Conservation (phyloP, 2,888 invertebrate genomes). For the Andrena fulva region DNA sequence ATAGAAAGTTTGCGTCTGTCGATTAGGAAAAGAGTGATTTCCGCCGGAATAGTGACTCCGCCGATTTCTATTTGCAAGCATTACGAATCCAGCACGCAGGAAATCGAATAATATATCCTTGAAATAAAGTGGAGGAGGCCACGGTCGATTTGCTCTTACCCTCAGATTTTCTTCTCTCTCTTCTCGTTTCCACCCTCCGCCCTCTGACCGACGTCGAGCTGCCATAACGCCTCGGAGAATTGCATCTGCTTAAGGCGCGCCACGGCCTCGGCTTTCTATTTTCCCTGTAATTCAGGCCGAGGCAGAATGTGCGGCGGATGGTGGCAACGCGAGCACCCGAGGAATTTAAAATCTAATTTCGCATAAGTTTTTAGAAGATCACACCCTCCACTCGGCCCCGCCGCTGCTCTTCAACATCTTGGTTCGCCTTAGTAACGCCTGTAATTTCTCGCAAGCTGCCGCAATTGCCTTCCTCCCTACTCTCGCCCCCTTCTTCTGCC, state of each 20-base stretch:
- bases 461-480: conserved; percentile 61
- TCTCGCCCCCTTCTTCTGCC: conserved; percentile 5
- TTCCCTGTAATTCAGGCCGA: conserved; percentile 64
- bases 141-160: conserved; percentile 39
- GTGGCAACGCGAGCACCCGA: conserved; percentile 45
- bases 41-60: not conserved
- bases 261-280: conserved; percentile 63
- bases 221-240: conserved; percentile 64
- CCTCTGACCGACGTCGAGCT: conserved; percentile 27
- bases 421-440: conserved; percentile 27
- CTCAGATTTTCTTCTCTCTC: not conserved
- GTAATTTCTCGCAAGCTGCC: conserved; percentile 69
- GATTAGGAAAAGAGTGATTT: conserved; percentile 17
- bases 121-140: conserved; percentile 60
- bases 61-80: conserved; percentile 61
- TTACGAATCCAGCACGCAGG: conserved; percentile 44
- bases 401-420: conserved; percentile 29
- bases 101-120: conserved; percentile 56
- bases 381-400: conserved; percentile 39
- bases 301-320: conserved; percentile 20
- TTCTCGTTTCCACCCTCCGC: conserved; percentile 25
- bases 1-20: not conserved
- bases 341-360: conserved; percentile 81
- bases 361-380: conserved; percentile 75
- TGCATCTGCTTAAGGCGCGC: conserved; percentile 71